Percentiles rank a stretch among this genome's conserved stretches.
These are phyloP conservation scores for Phasianus colchicus DNA, from an alignment of 2,113 vertebrate species.

Conservation along the genomic window DNA sequence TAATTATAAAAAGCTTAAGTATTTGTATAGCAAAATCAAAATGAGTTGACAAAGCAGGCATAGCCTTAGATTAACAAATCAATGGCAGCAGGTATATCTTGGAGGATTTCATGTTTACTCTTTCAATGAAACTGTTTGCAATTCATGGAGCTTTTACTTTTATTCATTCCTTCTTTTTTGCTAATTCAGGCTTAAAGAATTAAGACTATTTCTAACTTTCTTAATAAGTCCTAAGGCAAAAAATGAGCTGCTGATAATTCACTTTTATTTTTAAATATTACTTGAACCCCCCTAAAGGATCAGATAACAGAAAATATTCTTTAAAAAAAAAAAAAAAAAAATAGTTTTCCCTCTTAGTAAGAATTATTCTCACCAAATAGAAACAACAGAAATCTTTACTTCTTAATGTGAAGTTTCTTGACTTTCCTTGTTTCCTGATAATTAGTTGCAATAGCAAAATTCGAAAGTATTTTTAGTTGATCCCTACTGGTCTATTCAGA, in stretches of 20 bases:
- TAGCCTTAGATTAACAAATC: not conserved
- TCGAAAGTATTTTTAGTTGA: not conserved
- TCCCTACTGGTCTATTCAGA: not conserved
- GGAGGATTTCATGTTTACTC: not conserved
- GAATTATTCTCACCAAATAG: not conserved
- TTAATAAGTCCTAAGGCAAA: not conserved
- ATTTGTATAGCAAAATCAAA: not conserved
- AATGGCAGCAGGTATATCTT: not conserved
- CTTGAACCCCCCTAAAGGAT: not conserved
- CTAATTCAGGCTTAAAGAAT: not conserved
- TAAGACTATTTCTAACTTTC: not conserved
- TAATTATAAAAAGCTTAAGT: not conserved
- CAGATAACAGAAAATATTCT: not conserved
- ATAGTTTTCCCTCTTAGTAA: not conserved
- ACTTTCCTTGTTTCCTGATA: not conserved
- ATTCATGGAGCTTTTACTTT: not conserved
- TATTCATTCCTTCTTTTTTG: not conserved
- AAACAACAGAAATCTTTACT: not conserved
- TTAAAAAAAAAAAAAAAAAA: no score
- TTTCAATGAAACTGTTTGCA: not conserved
- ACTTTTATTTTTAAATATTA: not conserved
- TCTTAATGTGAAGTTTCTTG: not conserved
- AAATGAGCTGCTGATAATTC: not conserved
- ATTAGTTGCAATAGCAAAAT: not conserved
- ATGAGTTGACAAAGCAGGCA: not conserved